Conservation (phyloP, 2,113 vertebrate genomes). For the Dicaeum eximium region DNA sequence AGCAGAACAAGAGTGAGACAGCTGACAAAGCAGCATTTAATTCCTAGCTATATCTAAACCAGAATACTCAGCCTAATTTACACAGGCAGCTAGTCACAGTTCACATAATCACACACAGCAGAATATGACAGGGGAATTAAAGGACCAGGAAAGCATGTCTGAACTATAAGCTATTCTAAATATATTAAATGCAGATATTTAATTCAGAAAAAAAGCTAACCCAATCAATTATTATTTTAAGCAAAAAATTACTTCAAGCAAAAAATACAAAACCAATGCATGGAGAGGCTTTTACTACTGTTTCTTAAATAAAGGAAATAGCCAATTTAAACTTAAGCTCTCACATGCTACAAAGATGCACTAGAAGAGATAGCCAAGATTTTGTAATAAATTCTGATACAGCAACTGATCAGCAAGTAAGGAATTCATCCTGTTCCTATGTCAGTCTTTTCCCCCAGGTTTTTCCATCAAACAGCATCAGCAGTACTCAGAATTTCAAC, state of each 20-base stretch:
- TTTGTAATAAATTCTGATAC: neutral
- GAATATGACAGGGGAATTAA: slow-evolving; percentile 62
- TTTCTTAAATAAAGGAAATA: neutral
- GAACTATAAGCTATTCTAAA: slow-evolving; percentile 35
- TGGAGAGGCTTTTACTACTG: neutral
- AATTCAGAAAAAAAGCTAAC: slow-evolving; percentile 6
- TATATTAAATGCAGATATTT: slow-evolving; percentile 53
- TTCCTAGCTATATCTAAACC: slow-evolving; percentile 24
- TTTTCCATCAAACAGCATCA: neutral
- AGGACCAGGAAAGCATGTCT: slow-evolving; percentile 54
- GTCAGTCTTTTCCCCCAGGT: neutral
- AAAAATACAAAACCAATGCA: neutral
- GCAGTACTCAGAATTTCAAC: neutral
- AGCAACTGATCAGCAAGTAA: neutral
- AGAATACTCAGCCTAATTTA: slow-evolving; percentile 57
- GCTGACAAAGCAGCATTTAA: slow-evolving; percentile 60
- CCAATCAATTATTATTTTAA: neutral
- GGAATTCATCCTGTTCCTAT: neutral
- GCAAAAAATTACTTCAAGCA: neutral
- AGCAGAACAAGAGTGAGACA: slow-evolving; percentile 26
- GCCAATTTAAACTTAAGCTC: neutral
- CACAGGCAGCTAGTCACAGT: slow-evolving; percentile 48
- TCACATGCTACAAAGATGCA: neutral
- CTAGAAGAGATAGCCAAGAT: neutral
- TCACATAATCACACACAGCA: slow-evolving; percentile 60